phyloP scores from a whole-genome alignment of 1,140 invertebrate genomes.

The Potamilus streckersoni region DNA sequence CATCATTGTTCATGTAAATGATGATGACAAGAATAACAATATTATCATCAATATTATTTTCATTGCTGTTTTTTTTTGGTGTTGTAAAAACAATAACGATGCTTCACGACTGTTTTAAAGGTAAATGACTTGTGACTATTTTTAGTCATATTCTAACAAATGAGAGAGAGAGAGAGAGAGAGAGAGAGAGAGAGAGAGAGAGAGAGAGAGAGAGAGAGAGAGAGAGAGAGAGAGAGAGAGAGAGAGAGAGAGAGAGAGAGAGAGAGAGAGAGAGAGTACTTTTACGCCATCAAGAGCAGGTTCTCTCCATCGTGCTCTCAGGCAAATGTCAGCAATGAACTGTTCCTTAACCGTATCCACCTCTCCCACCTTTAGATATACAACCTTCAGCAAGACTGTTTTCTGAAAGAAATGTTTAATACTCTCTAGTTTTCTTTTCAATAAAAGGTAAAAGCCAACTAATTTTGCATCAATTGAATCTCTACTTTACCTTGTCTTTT shows the following conservation, averaged over 20 bases:
- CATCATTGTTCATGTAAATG: not conserved
- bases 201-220: too few species aligned
- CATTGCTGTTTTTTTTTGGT: not conserved
- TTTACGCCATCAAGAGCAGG: slow-evolving; percentile 38
- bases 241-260: too few species aligned
- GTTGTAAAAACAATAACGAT: not conserved
- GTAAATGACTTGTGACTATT: not conserved
- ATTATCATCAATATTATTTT: too few species aligned
- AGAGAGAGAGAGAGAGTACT: slow-evolving; percentile 2
- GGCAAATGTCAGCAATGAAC: slow-evolving; percentile 52
- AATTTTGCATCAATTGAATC: too few species aligned
- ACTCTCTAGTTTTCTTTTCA: not conserved
- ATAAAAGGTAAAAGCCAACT: too few species aligned
- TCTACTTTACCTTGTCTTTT: too few species aligned
- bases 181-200: too few species aligned
- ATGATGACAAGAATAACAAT: too few species aligned
- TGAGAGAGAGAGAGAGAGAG: not conserved
- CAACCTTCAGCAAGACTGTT: slow-evolving; percentile 45
- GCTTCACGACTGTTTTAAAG: not conserved
- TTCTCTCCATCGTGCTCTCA: slow-evolving; percentile 57
- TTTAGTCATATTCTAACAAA: not conserved
- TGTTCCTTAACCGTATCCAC: slow-evolving; percentile 60
- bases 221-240: too few species aligned
- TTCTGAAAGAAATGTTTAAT: slow-evolving; percentile 27
- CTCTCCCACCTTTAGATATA: slow-evolving; percentile 58